Conservation (phyloP, 2,888 invertebrate species). For the Bruchidius siliquastri region DNA sequence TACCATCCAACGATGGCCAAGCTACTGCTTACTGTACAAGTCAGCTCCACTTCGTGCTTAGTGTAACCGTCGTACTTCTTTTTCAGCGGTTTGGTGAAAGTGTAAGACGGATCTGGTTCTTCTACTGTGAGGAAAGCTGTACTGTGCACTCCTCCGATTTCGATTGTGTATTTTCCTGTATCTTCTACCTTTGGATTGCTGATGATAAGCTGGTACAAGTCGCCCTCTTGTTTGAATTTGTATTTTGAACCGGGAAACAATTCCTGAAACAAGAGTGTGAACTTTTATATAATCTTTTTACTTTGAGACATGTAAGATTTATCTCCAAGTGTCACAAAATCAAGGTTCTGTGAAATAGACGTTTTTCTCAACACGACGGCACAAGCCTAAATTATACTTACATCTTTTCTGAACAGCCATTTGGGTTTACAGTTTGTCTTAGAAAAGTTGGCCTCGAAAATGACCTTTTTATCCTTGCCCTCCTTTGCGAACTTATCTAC, state of each 20-base stretch:
- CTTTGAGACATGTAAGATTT: too few relatives aligned
- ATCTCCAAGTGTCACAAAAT: too few relatives aligned
- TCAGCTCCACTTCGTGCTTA: slow-evolving; percentile 83
- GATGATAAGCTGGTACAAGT: slow-evolving; percentile 86
- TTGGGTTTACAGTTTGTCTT: slow-evolving; percentile 93
- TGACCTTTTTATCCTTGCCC: slow-evolving; percentile 93
- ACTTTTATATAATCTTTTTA: not conserved
- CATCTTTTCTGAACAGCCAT: slow-evolving; percentile 90
- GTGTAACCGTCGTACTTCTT: slow-evolving; percentile 87
- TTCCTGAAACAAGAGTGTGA: slow-evolving; percentile 63
- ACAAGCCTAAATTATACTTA: slow-evolving; percentile 65
- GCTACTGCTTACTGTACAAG: slow-evolving; percentile 90
- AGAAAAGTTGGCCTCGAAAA: slow-evolving; percentile 91
- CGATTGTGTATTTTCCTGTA: slow-evolving; percentile 92
- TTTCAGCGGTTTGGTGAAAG: slow-evolving; percentile 85
- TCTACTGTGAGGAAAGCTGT: slow-evolving; percentile 93
- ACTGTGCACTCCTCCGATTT: slow-evolving; percentile 84
- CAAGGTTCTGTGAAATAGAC: too few relatives aligned
- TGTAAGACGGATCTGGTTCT: slow-evolving; percentile 91
- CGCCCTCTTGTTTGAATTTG: slow-evolving; percentile 90
- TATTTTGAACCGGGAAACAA: slow-evolving; percentile 94
- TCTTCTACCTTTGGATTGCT: slow-evolving; percentile 91
- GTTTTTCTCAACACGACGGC: not conserved
- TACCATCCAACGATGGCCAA: slow-evolving; percentile 95
- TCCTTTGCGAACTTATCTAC: slow-evolving; percentile 92